Evolutionary conservation across 2,113 vertebrate genomes (phyloP), one percentile per base, ranked within the genome.

Genomic region (Phylloscopus trochilus): DNA sequence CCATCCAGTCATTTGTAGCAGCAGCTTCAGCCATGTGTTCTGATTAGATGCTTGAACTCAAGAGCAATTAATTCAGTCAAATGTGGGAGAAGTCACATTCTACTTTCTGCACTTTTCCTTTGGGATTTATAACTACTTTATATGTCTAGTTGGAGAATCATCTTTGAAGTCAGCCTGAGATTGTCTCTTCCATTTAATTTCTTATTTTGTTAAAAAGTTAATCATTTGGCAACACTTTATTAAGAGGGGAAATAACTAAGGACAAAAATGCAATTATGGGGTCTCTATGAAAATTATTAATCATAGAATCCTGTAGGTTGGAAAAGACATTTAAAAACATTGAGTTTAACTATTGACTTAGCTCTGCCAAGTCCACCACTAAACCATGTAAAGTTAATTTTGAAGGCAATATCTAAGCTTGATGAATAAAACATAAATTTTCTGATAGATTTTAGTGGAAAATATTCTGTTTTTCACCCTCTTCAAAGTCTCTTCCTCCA

Each of bases 131-230:
- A 87, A 63, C 47, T 68, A 41, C 31, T 87, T 66, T 44, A 44
- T 47, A 39, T 41, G 47, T 41, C 58, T 85, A 80, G 64, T 1
- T 92, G 79, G 66, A 90, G 33, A 90, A 90, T 33, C 63, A 80
- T 46, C 37, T 83, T 83, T 92, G 72, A 86, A 83, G 26, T 21
- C 30, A 88, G 20, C 9, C 35, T 59, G 60, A 84, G 49, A 28
- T n/a, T 86, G 30, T 69, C 59, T 76, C 31, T 83, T 88, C n/a
- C 31, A 88, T 37, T 74, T 75, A 74, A 87, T 92, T 86, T 88
- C 59, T 59, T 81, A 56, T 84, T 93, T 94, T 87, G 39, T 74
- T 90, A 92, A 60, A 47, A 66, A 77, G 39, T 83, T 90, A 92
- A 78, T 92, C 3, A 92, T 58, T 67, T 51, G 58, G 35, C 17